A percentile compares a stretch with the other conserved stretches of the same genome.
phyloP scores from a whole-genome alignment of 1,140 invertebrate genomes.

The Amphibalanus amphitrite region DNA sequence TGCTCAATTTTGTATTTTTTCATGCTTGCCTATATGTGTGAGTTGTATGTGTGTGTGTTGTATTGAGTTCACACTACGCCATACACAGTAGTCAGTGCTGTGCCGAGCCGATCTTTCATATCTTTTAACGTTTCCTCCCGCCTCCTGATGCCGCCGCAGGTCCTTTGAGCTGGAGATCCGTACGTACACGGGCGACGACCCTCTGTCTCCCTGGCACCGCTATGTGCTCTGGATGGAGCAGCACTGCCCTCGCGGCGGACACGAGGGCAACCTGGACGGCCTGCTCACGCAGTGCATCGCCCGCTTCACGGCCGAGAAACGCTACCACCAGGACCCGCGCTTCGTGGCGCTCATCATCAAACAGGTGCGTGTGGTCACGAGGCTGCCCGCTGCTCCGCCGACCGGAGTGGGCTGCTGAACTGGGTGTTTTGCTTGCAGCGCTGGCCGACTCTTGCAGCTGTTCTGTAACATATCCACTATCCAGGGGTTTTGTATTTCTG shows the following conservation, averaged over 20 bases:
- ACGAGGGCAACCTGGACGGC: conserved; percentile 51
- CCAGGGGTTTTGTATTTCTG: too few species aligned
- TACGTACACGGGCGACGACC: conserved; percentile 64
- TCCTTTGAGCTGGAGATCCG: conserved; percentile 59
- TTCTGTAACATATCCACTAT: too few species aligned
- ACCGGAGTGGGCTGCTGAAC: neutral
- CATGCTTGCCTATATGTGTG: too few species aligned
- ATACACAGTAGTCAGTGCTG: too few species aligned
- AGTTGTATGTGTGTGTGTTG: too few species aligned
- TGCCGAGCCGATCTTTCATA: too few species aligned
- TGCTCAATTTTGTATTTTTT: too few species aligned
- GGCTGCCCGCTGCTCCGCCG: neutral
- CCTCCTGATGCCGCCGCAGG: too few species aligned
- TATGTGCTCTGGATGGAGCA: conserved; percentile 83
- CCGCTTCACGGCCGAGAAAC: conserved; percentile 54
- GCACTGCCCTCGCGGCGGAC: conserved; percentile 67
- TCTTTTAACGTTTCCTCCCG: too few species aligned
- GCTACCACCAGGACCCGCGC: conserved; percentile 65
- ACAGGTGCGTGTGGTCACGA: conserved; percentile 48
- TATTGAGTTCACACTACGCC: too few species aligned
- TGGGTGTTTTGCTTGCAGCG: neutral
- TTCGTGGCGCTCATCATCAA: conserved; percentile 72
- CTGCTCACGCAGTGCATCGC: conserved; percentile 58
- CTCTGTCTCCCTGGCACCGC: conserved; percentile 63
- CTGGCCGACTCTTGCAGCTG: too few species aligned